Evolutionary conservation across 2,797 vertebrate genomes (phyloP).

Genomic region (Geotrypetes seraphini): DNA sequence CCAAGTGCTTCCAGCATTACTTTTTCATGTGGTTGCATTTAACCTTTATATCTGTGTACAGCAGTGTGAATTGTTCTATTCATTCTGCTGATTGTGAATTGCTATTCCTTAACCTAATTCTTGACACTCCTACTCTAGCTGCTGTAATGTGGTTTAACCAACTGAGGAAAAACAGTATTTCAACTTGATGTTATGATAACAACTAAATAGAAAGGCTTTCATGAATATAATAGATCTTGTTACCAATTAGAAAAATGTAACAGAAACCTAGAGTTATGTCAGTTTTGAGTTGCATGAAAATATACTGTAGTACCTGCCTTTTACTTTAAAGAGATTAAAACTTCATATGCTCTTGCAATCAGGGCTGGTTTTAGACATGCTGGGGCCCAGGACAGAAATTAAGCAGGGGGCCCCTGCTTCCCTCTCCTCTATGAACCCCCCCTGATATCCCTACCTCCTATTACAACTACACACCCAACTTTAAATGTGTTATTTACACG

Average conservation of each 20-base stretch:
- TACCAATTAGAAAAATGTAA: constrained; percentile 43
- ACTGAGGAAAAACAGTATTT: constrained; percentile 19
- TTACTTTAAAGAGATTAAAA: too few relatives aligned
- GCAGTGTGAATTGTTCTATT: constrained; percentile 59
- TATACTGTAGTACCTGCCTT: too few relatives aligned
- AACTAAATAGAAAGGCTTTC: constrained; percentile 37
- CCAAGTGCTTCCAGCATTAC: constrained; percentile 62
- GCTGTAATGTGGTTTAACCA: constrained; percentile 30
- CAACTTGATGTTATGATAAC: constrained; percentile 48
- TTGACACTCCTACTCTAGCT: constrained; percentile 33
- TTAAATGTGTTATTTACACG: too few relatives aligned
- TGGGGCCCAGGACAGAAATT: too few relatives aligned
- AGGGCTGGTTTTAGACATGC: too few relatives aligned
- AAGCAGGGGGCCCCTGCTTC: too few relatives aligned
- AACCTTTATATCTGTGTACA: constrained; percentile 59
- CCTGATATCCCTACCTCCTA: too few relatives aligned
- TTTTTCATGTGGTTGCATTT: constrained; percentile 65
- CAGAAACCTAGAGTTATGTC: too few relatives aligned
- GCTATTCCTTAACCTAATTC: constrained; percentile 38
- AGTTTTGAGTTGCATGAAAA: too few relatives aligned
- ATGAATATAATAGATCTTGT: constrained; percentile 33
- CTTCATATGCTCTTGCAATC: too few relatives aligned
- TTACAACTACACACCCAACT: too few relatives aligned
- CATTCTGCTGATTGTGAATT: constrained; percentile 41
- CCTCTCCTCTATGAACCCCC: too few relatives aligned